Conservation (phyloP, 2,888 invertebrate species). For the Syrista parreyssii region DNA sequence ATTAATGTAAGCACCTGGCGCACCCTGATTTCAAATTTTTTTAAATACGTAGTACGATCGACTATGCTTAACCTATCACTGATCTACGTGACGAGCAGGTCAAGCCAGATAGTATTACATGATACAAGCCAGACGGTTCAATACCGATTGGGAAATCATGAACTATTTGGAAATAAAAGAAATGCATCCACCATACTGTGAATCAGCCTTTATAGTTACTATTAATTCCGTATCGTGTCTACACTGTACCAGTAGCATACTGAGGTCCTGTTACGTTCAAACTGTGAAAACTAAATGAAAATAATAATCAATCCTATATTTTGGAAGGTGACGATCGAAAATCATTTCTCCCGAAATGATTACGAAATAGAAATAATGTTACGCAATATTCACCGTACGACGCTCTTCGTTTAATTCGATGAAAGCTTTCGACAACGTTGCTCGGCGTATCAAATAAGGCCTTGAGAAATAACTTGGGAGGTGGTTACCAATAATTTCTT, state of each 20-base stretch:
- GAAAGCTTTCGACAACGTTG: slow-evolving; percentile 13
- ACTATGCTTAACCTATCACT: not conserved
- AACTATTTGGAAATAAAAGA: not conserved
- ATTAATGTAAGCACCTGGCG: slow-evolving; percentile 7
- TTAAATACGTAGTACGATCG: slow-evolving; percentile 14
- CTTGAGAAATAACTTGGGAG: not conserved
- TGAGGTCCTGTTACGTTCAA: not conserved
- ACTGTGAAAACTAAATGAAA: not conserved
- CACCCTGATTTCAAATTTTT: slow-evolving; percentile 28
- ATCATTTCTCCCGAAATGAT: not conserved
- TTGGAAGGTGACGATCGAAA: not conserved
- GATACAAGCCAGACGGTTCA: not conserved
- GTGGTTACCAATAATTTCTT: not conserved
- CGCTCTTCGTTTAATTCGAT: slow-evolving; percentile 10
- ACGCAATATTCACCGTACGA: not conserved
- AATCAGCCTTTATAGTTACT: not conserved
- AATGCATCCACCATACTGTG: not conserved
- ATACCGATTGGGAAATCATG: not conserved
- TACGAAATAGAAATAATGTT: not conserved
- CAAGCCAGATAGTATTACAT: slow-evolving; percentile 4
- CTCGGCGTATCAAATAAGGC: slow-evolving; percentile 8
- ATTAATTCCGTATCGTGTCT: not conserved
- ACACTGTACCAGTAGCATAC: not conserved
- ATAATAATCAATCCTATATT: not conserved
- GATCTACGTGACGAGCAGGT: slow-evolving; percentile 27